A percentile compares a stretch with the other conserved stretches of the same genome.
Conservation (phyloP, 2,797 vertebrate species). For the Cryptoblepharus egeriae region DNA sequence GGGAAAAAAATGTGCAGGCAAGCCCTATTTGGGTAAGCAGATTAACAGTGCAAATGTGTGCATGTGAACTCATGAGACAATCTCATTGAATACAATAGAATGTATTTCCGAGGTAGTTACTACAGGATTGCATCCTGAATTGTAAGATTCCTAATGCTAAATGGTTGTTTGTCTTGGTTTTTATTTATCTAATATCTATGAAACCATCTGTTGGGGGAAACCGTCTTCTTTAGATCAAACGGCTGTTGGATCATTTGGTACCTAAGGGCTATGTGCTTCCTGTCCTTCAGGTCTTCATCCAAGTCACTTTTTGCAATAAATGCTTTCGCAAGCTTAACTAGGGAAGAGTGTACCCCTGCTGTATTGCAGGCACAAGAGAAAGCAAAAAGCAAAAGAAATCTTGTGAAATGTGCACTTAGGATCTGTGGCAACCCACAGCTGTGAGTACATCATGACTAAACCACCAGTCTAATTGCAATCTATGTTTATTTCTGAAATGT, state of each 20-base stretch:
- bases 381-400: neutral
- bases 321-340: neutral
- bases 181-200: neutral
- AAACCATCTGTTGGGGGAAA: neutral
- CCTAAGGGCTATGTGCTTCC: neutral
- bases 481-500: neutral
- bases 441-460: neutral
- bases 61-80: no score
- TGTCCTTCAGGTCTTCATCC: slow-evolving; percentile 17
- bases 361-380: neutral
- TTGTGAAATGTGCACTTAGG: neutral
- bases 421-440: neutral
- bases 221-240: neutral
- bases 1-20: neutral
- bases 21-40: neutral
- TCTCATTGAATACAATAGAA: neutral
- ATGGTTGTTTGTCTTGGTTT: neutral
- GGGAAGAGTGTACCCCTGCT: accelerated
- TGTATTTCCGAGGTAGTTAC: no score
- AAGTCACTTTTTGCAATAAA: neutral
- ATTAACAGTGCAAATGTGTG: neutral
- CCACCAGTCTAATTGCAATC: accelerated
- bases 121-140: neutral
- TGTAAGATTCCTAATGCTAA: no score
- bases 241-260: neutral